Percentiles rank a stretch among this genome's conserved stretches.
Conservation (phyloP, 2,113 vertebrate genomes). For the Helogale parvula region DNA sequence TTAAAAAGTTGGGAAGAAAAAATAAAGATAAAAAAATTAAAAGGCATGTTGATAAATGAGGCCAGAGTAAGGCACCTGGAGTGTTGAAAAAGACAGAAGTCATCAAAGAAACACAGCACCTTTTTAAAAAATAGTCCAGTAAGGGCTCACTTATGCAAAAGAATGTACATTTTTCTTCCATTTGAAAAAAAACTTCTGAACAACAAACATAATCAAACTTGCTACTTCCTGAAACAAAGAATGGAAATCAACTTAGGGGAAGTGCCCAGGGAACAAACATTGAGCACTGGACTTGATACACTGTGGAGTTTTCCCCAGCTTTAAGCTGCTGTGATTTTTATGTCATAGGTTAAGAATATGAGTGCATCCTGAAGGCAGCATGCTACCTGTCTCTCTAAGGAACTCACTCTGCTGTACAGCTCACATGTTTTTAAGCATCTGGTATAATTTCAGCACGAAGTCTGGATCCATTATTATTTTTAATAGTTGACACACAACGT, state of each 20-base stretch:
- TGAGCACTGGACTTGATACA: not conserved
- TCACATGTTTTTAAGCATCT: not conserved
- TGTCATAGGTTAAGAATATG: not conserved
- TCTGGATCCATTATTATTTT: not conserved
- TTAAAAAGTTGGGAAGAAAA: not conserved
- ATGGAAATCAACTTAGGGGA: not conserved
- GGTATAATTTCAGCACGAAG: not conserved
- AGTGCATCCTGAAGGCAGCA: not conserved
- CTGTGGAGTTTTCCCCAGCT: not conserved
- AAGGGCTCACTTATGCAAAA: not conserved
- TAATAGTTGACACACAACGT: not conserved
- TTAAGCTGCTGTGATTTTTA: not conserved
- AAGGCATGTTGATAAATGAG: not conserved
- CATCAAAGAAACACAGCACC: not conserved
- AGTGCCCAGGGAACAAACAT: not conserved
- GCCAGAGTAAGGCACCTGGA: not conserved
- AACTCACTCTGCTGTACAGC: not conserved
- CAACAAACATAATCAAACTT: not conserved
- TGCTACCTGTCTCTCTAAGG: not conserved
- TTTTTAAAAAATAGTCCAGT: not conserved
- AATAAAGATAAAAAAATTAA: not conserved
- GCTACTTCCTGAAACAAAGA: not conserved
- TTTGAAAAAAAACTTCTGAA: slow-evolving; percentile 9
- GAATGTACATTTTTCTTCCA: not conserved
- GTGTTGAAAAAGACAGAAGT: not conserved